A percentile compares a stretch with the other conserved stretches of the same genome.
Evolutionary conservation across 1,140 invertebrate genomes (phyloP).

Genomic region (Bactericera cockerelli): DNA sequence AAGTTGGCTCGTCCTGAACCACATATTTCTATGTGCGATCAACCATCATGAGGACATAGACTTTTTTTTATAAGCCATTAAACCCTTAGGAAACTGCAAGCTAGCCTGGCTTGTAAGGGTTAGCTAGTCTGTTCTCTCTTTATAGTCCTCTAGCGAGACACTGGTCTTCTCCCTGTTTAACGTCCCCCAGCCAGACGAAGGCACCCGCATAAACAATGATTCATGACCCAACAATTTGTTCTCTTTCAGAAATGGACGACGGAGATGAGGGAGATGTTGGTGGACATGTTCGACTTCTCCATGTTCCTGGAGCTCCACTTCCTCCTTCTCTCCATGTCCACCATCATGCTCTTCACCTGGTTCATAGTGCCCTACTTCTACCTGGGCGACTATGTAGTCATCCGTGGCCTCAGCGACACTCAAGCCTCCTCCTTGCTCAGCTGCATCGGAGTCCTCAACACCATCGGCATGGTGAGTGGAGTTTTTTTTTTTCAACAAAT

Average conservation of each 20-base stretch:
- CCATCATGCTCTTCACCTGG: conserved; percentile 75
- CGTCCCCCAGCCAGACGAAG: too few species aligned
- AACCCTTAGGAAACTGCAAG: too few species aligned
- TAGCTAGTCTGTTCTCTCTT: too few species aligned
- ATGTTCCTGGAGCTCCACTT: conserved; percentile 66
- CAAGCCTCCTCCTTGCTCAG: conserved; percentile 59
- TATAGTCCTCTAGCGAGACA: too few species aligned
- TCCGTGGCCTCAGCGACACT: conserved; percentile 34
- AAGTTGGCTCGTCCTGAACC: too few species aligned
- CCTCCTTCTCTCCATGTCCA: conserved; percentile 61
- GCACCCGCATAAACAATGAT: too few species aligned
- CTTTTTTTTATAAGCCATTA: too few species aligned
- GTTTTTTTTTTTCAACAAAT: conserved; percentile 11
- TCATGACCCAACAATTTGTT: too few species aligned
- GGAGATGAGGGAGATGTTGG: conserved; percentile 49
- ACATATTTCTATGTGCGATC: too few species aligned
- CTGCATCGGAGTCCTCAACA: conserved; percentile 69
- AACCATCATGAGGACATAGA: too few species aligned
- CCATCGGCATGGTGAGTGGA: conserved; percentile 67
- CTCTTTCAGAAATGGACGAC: conserved; percentile 58
- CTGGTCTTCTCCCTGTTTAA: too few species aligned
- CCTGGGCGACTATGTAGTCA: conserved; percentile 44
- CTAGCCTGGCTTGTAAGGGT: too few species aligned
- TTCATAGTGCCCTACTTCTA: conserved; percentile 84
- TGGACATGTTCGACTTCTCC: conserved; percentile 59